These are phyloP conservation scores for Squalus acanthias DNA, from an alignment of 2,797 vertebrate genomes.

Conservation along the genomic window DNA sequence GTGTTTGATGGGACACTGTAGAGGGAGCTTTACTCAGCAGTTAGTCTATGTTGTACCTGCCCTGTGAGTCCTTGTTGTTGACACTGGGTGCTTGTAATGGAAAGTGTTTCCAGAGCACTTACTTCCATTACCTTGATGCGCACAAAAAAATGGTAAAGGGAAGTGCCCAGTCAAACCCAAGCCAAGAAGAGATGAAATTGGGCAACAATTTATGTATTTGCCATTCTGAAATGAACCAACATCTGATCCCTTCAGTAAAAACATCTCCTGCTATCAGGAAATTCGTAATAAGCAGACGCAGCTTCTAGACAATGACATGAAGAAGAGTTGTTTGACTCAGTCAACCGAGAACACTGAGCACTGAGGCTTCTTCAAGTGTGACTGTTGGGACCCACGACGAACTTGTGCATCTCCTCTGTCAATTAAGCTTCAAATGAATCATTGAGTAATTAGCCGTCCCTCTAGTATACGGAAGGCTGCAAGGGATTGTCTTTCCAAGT, in stretches of 20 bases:
- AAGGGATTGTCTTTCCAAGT: background rate
- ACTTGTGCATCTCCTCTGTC: background rate
- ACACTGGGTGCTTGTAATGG: background rate
- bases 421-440: slow-evolving; percentile 7
- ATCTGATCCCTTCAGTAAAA: background rate
- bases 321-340: background rate
- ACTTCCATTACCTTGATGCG: background rate
- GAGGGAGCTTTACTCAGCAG: background rate
- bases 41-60: background rate
- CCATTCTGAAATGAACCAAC: background rate
- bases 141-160: background rate
- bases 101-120: background rate
- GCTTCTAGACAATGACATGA: background rate
- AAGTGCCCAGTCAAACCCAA: background rate
- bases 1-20: background rate
- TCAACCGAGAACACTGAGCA: background rate
- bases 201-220: background rate
- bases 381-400: no score
- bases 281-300: background rate
- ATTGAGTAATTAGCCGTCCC: background rate
- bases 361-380: background rate
- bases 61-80: background rate
- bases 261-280: background rate
- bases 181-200: background rate
- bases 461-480: background rate